Percentiles rank a stretch among this genome's conserved stretches.
phyloP scores from a whole-genome alignment of 2,113 vertebrate genomes.

The Petrocephalus zakoni region DNA sequence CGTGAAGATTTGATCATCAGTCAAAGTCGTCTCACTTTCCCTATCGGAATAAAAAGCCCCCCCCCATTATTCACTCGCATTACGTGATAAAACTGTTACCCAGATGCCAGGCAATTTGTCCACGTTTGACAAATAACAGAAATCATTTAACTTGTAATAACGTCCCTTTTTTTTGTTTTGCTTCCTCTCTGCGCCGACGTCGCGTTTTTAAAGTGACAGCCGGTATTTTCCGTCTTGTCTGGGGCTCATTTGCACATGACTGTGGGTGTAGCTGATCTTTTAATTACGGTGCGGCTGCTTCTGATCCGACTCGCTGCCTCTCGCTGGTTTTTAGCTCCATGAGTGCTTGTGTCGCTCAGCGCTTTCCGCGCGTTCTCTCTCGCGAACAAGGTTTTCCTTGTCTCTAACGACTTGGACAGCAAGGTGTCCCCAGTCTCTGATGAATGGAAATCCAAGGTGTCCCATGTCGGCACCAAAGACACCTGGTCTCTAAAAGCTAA shows the following conservation, averaged over 20 bases:
- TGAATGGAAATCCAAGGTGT: background rate
- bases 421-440: background rate
- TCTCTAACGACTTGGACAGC: background rate
- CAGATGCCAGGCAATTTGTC: background rate
- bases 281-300: background rate
- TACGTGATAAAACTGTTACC: background rate
- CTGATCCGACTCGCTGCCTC: background rate
- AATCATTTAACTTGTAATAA: slow-evolving; percentile 8
- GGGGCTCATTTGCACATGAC: background rate
- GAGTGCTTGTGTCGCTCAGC: background rate
- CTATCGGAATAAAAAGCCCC: background rate
- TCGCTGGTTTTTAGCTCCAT: no score
- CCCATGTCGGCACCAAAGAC: no score
- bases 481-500: background rate
- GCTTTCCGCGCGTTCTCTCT: background rate
- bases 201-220: background rate
- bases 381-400: background rate
- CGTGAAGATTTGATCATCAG: background rate
- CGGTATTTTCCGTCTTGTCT: background rate
- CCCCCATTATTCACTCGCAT: slow-evolving; percentile 2
- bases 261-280: background rate
- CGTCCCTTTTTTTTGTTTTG: background rate
- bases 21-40: background rate
- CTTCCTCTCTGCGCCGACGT: background rate
- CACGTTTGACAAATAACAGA: background rate